Evolutionary conservation across 2,113 vertebrate species (phyloP).

Genomic region (Myrmecophaga tridactyla): DNA sequence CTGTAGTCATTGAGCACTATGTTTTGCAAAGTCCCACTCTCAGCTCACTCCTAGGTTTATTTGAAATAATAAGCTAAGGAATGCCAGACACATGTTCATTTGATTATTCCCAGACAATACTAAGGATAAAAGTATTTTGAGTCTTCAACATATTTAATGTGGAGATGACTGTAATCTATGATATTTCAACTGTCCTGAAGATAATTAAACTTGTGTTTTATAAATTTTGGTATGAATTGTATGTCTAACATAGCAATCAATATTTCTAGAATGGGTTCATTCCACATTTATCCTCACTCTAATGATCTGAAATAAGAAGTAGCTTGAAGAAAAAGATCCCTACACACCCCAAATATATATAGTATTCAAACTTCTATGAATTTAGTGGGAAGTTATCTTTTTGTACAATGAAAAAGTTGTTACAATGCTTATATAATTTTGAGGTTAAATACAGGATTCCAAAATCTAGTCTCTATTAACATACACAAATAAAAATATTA

Average conservation of each 20-base stretch:
- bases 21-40: neutral
- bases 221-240: neutral
- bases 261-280: neutral
- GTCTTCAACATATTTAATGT: neutral
- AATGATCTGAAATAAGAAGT: neutral
- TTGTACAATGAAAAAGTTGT: conserved; percentile 2
- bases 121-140: neutral
- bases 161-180: neutral
- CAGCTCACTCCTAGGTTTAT: neutral
- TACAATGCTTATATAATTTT: conserved; percentile 46
- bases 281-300: neutral
- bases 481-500: neutral
- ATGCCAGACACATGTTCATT: neutral
- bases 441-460: conserved; percentile 35
- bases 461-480: conserved; percentile 24
- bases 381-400: conserved; percentile 4
- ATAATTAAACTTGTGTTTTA: neutral
- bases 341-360: neutral
- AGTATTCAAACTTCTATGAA: neutral
- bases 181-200: neutral
- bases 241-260: neutral
- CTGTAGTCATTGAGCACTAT: neutral
- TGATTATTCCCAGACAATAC: neutral
- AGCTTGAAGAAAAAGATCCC: neutral
- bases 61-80: neutral